These are phyloP conservation scores for Drosophila colorata DNA, from an alignment of 2,888 invertebrate genomes.

Conservation along the genomic window DNA sequence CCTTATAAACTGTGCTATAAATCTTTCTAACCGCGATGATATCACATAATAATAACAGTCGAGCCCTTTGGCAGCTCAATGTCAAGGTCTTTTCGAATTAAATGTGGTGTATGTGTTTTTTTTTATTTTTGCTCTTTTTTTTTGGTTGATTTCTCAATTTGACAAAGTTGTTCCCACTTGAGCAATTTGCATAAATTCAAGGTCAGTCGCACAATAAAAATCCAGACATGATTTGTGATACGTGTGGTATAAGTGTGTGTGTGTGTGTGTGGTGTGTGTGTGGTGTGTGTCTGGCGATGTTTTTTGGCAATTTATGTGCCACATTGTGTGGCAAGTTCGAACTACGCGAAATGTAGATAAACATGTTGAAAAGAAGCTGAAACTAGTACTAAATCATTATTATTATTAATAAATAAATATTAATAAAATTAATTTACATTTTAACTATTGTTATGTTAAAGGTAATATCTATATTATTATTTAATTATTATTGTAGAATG, in stretches of 20 bases:
- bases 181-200: conserved; percentile 79
- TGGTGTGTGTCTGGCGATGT: conserved; percentile 42
- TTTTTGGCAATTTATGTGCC: conserved; percentile 52
- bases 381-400: too few relatives aligned
- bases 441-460: too few relatives aligned
- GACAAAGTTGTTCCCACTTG: conserved; percentile 77
- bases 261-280: conserved; percentile 10
- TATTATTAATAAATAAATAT: too few relatives aligned
- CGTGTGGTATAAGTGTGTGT: neutral
- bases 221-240: conserved; percentile 65
- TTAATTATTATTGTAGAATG: too few relatives aligned
- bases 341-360: conserved; percentile 15
- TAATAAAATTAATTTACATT: too few relatives aligned
- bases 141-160: conserved; percentile 63
- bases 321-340: conserved; percentile 30
- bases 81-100: conserved; percentile 56
- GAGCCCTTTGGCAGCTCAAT: conserved; percentile 63
- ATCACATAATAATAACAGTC: conserved; percentile 27
- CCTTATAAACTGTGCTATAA: conserved; percentile 8
- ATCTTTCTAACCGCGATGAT: conserved; percentile 40
- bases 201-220: conserved; percentile 72
- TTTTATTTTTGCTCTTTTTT: conserved; percentile 5
- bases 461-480: too few relatives aligned
- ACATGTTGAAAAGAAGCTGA: conserved; percentile 5
- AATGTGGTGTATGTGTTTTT: conserved; percentile 13